Evolutionary conservation across 2,113 vertebrate genomes (phyloP).

Genomic region (human (Homo sapiens)): GRCh38 chr4:167391501-167392000

Average conservation of each 20-base stretch:
- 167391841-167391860: slow-evolving; percentile 4
- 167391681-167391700: not conserved
- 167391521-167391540: not conserved
- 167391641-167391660: slow-evolving; percentile 46
- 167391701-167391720: slow-evolving; percentile 14
- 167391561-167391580: not conserved
- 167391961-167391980: not conserved
- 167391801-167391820: not conserved
- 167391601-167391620: not conserved
- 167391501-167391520: not conserved
- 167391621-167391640: slow-evolving; percentile 39
- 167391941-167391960: not conserved
- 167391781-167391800: slow-evolving; percentile 29
- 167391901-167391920: not conserved
- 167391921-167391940: not conserved
- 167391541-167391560: not conserved
- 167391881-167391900: slow-evolving; percentile 44
- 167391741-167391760: not conserved
- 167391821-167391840: not conserved
- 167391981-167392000: not conserved
- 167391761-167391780: slow-evolving; percentile 24
- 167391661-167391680: slow-evolving; percentile 60
- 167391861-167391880: not conserved
- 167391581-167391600: not conserved
- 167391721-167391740: not conserved